Base-by-base conservation (phyloP, 2,888 invertebrate genomes). In the Trissoscelio sp. region DNA sequence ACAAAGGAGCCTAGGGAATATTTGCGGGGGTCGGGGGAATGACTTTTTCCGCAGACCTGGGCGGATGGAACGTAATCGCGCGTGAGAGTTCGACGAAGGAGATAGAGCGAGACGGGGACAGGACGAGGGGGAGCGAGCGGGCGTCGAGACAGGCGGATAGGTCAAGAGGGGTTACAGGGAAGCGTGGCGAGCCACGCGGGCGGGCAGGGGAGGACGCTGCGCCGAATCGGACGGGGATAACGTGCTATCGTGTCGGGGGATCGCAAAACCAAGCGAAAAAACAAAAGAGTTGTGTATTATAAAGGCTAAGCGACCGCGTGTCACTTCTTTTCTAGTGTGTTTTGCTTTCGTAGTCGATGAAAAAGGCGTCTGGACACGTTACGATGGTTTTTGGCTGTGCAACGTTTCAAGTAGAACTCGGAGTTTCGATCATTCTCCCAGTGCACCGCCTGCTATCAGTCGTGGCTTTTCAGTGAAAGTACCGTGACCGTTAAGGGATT, bases 21-120 rank as follows among this genome's bases (percentile, higher is more conserved):
- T 60, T 69, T 60, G 60, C 18, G 60, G 37, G 22, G 24, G 60
- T 44, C 28, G 28, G 57, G 12, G 55, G 64, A 67, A 69, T 48
- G 70, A 64, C 69, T 66, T 57, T 69, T 70, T 28, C 64, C 79
- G 44, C 11, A 37, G 53, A 60, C 53, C 67, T 62, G 73, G 67
- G 48, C 69, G 37, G 67, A 24, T 48, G 80, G 75, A 34, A 74
- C 70, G 80, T 80, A 80, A 75, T 80, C 74, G 69, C 80, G 70
- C 80, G 79, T 72, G 79, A 70, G 70, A 79, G 66, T 57, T 51
- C 31, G 70, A 46, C 70, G 64, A 64, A 72, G 66, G 79, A 58
- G 72, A 58, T 39, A 12, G 64, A 78, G 58, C 58, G 75, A 24
- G 58, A 51, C 42, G 18, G 11, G 22, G 20, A 22, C 64, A 31